phyloP scores from a whole-genome alignment of 2,113 vertebrate species.

The Engraulis encrasicolus region DNA sequence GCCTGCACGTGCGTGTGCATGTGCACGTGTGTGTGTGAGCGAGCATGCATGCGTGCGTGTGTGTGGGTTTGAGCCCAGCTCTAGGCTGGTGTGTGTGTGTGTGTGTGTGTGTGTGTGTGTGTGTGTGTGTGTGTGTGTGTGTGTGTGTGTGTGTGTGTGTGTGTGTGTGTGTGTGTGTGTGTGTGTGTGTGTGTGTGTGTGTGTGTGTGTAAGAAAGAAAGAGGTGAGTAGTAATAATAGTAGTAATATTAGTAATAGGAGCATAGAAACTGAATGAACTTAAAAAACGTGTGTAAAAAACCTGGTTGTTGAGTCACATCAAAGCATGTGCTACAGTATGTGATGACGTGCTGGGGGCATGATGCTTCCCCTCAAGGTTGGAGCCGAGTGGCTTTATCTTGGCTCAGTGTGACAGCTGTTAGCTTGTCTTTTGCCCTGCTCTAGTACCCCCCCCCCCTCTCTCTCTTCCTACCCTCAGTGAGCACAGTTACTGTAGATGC shows the following conservation, averaged over 20 bases:
- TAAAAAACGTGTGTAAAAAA: not conserved
- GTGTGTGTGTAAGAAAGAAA: not conserved
- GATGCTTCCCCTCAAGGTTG: not conserved
- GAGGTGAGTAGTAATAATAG: not conserved
- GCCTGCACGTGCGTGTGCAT: too few relatives aligned
- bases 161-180: too few relatives aligned
- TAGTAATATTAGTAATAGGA: not conserved
- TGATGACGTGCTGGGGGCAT: not conserved
- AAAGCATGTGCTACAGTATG: conserved; percentile 2
- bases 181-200: not conserved
- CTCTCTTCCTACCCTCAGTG: not conserved
- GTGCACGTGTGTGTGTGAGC: too few relatives aligned
- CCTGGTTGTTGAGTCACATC: not conserved
- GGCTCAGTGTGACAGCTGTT: not conserved
- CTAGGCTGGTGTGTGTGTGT: too few relatives aligned
- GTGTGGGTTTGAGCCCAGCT: too few relatives aligned
- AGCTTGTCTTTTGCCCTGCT: not conserved
- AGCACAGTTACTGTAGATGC: too few relatives aligned
- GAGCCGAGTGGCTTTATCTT: not conserved
- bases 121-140: too few relatives aligned
- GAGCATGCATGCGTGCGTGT: too few relatives aligned
- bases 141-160: too few relatives aligned
- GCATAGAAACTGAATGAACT: not conserved
- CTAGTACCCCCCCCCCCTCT: conserved; percentile 19
- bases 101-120: too few relatives aligned